These are phyloP conservation scores for Poeciliopsis gracilis DNA, from an alignment of 2,797 vertebrate genomes.

Conservation along the genomic window DNA sequence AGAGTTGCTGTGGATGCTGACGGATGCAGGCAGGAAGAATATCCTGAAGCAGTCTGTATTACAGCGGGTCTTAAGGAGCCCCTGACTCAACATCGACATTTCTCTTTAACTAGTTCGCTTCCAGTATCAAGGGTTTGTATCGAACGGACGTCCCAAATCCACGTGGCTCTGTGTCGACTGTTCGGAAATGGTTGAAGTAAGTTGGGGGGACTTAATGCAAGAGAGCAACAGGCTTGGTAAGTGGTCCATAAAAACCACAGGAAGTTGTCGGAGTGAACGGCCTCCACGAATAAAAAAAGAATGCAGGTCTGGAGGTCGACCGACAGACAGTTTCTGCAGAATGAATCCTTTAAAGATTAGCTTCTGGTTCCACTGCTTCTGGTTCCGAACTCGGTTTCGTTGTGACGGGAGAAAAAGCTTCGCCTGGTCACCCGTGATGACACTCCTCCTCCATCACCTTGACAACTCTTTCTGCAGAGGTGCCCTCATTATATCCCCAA, in stretches of 20 bases:
- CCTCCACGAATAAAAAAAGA: neutral
- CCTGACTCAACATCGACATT: neutral
- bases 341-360: conserved; percentile 46
- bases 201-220: neutral
- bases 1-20: neutral
- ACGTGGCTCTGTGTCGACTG: too few species aligned
- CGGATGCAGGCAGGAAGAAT: neutral
- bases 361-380: conserved; percentile 24
- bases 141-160: too few species aligned
- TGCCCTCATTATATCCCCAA: conserved; percentile 53
- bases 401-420: conserved; percentile 37
- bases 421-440: conserved; percentile 43
- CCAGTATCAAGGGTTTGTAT: too few species aligned
- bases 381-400: conserved; percentile 28
- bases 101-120: too few species aligned
- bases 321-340: conserved; percentile 17
- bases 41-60: neutral
- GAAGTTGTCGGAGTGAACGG: conserved; percentile 18
- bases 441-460: conserved; percentile 52
- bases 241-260: neutral
- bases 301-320: neutral
- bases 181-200: too few species aligned
- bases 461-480: conserved; percentile 57
- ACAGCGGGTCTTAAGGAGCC: neutral
- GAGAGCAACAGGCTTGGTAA: neutral